A percentile compares a stretch with the other conserved stretches of the same genome.
Conservation (phyloP, 1,140 invertebrate genomes). For the Drosophila santomea region DNA sequence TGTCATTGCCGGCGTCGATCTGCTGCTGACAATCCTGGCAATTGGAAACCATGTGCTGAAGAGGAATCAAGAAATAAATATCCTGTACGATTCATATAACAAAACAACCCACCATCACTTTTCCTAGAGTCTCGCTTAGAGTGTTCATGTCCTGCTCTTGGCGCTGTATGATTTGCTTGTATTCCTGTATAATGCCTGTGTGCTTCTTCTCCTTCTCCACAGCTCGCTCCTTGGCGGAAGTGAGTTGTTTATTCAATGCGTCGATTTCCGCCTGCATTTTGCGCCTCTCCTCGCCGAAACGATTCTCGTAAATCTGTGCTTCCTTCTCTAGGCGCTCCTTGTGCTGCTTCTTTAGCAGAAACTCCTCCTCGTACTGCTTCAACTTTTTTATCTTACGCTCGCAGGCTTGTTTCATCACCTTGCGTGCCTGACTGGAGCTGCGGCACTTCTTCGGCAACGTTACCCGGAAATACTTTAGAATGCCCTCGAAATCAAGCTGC, state of each 20-base stretch:
- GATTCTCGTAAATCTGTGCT: conserved; percentile 85
- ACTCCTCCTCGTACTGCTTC: conserved; percentile 98
- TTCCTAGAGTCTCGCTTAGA: conserved; percentile 86
- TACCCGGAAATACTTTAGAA: conserved; percentile 97
- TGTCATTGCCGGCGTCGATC: conserved; percentile 68
- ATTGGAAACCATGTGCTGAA: conserved; percentile 86
- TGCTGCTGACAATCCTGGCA: conserved; percentile 86
- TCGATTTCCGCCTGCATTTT: conserved; percentile 91
- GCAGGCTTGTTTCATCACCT: conserved; percentile 95
- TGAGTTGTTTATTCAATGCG: conserved; percentile 93
- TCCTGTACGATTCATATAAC: background rate
- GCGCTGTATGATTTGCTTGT: conserved; percentile 96
- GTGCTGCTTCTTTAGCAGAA: conserved; percentile 91
- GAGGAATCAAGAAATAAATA: background rate
- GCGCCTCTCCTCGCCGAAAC: conserved; percentile 91
- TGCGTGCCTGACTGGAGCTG: conserved; percentile 93
- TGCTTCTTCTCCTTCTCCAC: conserved; percentile 90
- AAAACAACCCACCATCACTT: conserved; percentile 86
- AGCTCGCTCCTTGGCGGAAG: conserved; percentile 89
- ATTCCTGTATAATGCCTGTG: conserved; percentile 93
- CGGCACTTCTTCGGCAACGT: conserved; percentile 98
- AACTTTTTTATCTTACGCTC: conserved; percentile 97
- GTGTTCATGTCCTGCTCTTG: conserved; percentile 93
- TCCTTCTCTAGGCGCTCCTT: conserved; percentile 91
- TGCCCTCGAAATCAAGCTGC: conserved; percentile 97